phyloP scores from a whole-genome alignment of 2,113 vertebrate species.

The Gallinago media region DNA sequence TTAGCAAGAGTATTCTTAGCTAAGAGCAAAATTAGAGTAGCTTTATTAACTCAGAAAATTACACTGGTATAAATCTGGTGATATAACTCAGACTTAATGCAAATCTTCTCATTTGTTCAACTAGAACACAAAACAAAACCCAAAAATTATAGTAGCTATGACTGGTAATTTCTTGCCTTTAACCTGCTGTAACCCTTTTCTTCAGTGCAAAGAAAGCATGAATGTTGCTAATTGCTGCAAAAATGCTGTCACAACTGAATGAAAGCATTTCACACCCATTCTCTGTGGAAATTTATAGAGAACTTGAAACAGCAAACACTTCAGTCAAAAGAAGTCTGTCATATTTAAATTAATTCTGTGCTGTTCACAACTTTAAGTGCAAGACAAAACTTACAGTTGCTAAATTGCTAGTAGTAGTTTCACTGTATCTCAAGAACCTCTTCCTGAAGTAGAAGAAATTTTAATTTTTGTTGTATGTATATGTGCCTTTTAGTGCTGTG shows the following conservation, averaged over 20 bases:
- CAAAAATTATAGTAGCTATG: not conserved
- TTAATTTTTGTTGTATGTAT: not conserved
- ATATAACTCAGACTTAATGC: not conserved
- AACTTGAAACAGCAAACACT: not conserved
- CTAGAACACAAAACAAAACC: not conserved
- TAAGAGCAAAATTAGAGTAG: not conserved
- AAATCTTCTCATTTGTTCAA: not conserved
- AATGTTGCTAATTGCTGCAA: slow-evolving; percentile 8
- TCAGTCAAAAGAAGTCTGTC: not conserved
- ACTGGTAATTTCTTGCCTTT: not conserved
- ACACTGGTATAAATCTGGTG: not conserved
- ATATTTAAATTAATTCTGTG: not conserved
- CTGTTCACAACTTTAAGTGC: not conserved
- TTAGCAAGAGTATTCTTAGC: not conserved
- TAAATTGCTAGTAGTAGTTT: not conserved
- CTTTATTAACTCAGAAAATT: slow-evolving; percentile 23
- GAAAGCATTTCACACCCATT: not conserved
- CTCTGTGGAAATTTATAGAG: not conserved
- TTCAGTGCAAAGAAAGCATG: not conserved
- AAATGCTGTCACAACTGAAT: not conserved
- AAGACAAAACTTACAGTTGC: not conserved
- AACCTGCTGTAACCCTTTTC: not conserved
- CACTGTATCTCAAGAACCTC: not conserved
- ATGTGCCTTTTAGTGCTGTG: not conserved
- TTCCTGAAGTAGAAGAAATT: not conserved